Evolutionary conservation across 2,888 invertebrate species (phyloP), one percentile per base, ranked within the genome.

Genomic region (Colletes collaris): DNA sequence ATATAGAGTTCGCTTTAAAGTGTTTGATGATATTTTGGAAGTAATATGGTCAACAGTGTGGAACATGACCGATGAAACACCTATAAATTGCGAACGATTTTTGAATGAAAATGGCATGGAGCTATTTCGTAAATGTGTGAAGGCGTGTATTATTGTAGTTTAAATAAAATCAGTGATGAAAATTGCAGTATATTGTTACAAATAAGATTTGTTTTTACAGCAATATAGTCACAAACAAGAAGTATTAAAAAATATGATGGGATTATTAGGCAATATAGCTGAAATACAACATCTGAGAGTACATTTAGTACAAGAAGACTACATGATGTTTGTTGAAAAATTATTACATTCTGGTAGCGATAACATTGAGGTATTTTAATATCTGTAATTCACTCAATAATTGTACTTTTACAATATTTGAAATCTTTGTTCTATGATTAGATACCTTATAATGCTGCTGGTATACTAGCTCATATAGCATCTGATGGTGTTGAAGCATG

Each of bases 21-120:
- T 96, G 55, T 98, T 98, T 91, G 99, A 99, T 93, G 99, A 99
- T 93, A 98, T 99, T 19, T 95, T 99, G 94, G 99, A 99, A 94
- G 98, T 98, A 16, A 98, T 99, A 4, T 99, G 99, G 99, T 98
- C 98, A 75, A 98, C 98, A n/a, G 97, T 99, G 97, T 99, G 99
- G 99, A 99, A 99, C 93, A 97, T 97, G 85, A 97, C 97, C 49
- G 99, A 99, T 93, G 99, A 99, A 94, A 99, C 99, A 11, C 97
- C 98, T 58, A 95, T 96, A 87, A 99, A 99, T 94, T 99, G 99
- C 94, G 95, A 96, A 92, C 95, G 97, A 89, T 99, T 99, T 94
- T 94, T 99, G 75, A 96, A 97, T 87, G 96, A 96, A 80, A 95
- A 96, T 56, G 99, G 99, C 84, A 97, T 99, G 97, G 96, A 96